These are phyloP conservation scores for Carapus acus DNA, from an alignment of 2,797 vertebrate genomes.

Conservation along the genomic window DNA sequence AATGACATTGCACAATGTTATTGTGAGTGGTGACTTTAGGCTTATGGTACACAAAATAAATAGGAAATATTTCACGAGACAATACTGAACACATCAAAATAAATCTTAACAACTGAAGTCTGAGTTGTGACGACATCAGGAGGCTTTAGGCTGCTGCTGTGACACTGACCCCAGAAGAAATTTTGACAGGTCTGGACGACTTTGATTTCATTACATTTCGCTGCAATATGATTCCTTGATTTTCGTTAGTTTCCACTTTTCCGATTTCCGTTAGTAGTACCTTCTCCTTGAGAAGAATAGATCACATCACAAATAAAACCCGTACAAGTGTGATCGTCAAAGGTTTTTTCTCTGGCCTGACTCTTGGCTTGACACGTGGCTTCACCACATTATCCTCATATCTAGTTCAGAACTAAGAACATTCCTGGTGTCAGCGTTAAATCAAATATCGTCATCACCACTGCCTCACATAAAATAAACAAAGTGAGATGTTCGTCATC, in stretches of 20 bases:
- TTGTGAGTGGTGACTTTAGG: not conserved
- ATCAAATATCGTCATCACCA: no score
- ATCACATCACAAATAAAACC: slow-evolving; percentile 52
- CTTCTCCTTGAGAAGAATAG: slow-evolving; percentile 87
- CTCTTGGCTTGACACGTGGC: no score
- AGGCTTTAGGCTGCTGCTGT: not conserved
- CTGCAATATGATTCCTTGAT: not conserved
- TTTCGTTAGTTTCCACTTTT: slow-evolving; percentile 9
- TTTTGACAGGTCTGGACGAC: slow-evolving; percentile 5
- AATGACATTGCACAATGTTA: not conserved
- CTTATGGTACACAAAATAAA: not conserved
- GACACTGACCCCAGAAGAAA: not conserved
- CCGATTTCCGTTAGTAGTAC: slow-evolving; percentile 42
- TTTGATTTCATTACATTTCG: slow-evolving; percentile 1
- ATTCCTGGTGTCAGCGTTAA: no score
- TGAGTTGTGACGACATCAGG: not conserved
- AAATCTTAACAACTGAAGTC: not conserved
- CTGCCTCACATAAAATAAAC: no score
- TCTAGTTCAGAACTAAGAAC: no score
- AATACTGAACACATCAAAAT: not conserved
- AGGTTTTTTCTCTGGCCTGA: no score
- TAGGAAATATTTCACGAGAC: not conserved
- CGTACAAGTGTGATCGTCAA: slow-evolving; percentile 15
- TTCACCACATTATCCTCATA: no score
- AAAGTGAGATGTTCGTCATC: no score